These are phyloP conservation scores for Litocranius walleri DNA, from an alignment of 2,113 vertebrate species.

Conservation along the genomic window DNA sequence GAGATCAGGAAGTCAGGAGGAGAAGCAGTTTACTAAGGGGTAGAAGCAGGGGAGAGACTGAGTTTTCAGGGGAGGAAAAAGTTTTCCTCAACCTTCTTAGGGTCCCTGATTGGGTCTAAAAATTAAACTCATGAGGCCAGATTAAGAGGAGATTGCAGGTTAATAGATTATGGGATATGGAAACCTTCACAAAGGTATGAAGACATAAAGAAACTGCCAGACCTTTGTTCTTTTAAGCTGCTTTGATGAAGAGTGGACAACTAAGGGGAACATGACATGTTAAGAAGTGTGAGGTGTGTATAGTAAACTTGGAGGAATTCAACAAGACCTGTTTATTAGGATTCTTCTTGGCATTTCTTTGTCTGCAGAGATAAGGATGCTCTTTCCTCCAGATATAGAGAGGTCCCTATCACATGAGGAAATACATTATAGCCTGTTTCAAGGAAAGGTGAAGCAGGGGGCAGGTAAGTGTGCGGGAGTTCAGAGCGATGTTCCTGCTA, in stretches of 20 bases:
- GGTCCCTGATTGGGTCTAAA: neutral
- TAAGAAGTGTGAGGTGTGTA: neutral
- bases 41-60: neutral
- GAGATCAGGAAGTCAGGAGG: neutral
- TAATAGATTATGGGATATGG: neutral
- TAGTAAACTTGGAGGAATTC: neutral
- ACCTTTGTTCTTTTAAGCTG: neutral
- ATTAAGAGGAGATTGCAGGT: neutral
- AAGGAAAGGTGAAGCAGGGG: neutral
- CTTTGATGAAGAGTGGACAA: neutral
- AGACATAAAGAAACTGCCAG: neutral
- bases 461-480: rapidly evolving
- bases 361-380: neutral
- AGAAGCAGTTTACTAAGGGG: neutral
- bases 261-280: neutral
- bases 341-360: neutral
- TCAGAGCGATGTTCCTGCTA: neutral
- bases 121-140: neutral
- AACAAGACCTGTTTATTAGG: neutral
- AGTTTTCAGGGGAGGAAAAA: neutral
- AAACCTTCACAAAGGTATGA: neutral
- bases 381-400: neutral
- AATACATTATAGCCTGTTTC: neutral
- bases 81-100: neutral
- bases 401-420: neutral